Percentiles rank a stretch among this genome's conserved stretches.
Conservation (phyloP, 2,113 vertebrate species). For the Erythrolamprus reginae region DNA sequence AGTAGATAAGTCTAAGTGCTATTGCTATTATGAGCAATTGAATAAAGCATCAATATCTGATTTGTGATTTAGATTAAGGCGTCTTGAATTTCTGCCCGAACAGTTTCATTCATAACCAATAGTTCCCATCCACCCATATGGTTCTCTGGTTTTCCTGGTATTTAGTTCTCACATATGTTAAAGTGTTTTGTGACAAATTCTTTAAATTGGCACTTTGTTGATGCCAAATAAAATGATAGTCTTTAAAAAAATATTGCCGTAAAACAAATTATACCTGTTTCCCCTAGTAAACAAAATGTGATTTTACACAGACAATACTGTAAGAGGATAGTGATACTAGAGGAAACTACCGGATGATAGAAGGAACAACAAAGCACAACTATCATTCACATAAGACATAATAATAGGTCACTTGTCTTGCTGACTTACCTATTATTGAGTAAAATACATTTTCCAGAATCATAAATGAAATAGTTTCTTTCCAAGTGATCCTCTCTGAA, state of each 20-base stretch:
- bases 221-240: not conserved
- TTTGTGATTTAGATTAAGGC: not conserved
- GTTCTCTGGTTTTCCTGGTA: not conserved
- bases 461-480: not conserved
- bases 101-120: not conserved
- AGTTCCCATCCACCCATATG: not conserved
- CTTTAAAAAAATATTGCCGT: conserved; percentile 1
- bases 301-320: not conserved
- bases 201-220: not conserved
- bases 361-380: not conserved
- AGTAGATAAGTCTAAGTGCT: too few relatives aligned
- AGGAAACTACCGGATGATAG: not conserved
- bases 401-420: not conserved
- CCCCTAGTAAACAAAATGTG: not conserved
- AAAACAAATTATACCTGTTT: not conserved
- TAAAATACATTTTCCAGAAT: not conserved
- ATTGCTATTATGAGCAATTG: not conserved
- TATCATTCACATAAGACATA: not conserved
- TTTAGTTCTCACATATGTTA: not conserved
- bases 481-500: not conserved
- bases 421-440: conserved; percentile 4
- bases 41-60: not conserved
- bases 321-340: not conserved
- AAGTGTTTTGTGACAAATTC: not conserved
- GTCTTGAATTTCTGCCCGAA: not conserved